phyloP scores from a whole-genome alignment of 2,113 vertebrate species.

The Zosterops hypoxanthus region DNA sequence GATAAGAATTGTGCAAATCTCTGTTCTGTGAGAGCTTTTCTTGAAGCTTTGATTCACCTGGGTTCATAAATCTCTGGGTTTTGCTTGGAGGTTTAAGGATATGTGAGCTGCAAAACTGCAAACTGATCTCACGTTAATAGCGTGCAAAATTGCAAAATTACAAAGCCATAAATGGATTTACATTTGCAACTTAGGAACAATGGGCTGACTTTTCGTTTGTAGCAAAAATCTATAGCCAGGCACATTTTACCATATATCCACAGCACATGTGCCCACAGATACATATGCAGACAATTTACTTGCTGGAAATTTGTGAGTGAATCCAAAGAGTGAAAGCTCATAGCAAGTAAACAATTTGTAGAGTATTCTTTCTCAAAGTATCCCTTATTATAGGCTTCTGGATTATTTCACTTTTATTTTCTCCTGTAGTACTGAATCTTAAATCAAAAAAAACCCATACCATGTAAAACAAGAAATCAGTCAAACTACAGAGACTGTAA shows the following conservation, averaged over 20 bases:
- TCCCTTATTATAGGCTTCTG: slow-evolving; percentile 30
- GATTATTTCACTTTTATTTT: slow-evolving; percentile 45
- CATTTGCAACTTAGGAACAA: slow-evolving; percentile 41
- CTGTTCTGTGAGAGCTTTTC: slow-evolving; percentile 35
- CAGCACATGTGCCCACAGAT: neutral
- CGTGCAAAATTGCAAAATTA: slow-evolving; percentile 31
- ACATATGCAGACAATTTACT: neutral
- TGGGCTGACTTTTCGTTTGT: neutral
- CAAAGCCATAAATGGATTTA: slow-evolving; percentile 42
- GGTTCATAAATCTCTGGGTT: slow-evolving; percentile 46
- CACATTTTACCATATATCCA: neutral
- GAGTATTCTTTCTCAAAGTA: slow-evolving; percentile 9
- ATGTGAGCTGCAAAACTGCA: slow-evolving; percentile 27
- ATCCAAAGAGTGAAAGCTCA: slow-evolving; percentile 19
- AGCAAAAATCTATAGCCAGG: neutral
- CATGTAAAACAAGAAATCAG: slow-evolving; percentile 4
- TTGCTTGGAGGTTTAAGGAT: slow-evolving; percentile 45
- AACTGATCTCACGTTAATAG: slow-evolving; percentile 22
- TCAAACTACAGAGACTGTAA: neutral
- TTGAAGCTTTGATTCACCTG: slow-evolving; percentile 54
- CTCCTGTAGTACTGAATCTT: neutral
- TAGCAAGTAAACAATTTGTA: slow-evolving; percentile 20
- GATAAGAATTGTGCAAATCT: slow-evolving; percentile 50
- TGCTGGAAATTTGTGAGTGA: slow-evolving; percentile 7
- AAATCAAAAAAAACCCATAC: slow-evolving; percentile 40